Evolutionary conservation across 1,140 invertebrate genomes (phyloP).

Genomic region (Lucilia sericata): DNA sequence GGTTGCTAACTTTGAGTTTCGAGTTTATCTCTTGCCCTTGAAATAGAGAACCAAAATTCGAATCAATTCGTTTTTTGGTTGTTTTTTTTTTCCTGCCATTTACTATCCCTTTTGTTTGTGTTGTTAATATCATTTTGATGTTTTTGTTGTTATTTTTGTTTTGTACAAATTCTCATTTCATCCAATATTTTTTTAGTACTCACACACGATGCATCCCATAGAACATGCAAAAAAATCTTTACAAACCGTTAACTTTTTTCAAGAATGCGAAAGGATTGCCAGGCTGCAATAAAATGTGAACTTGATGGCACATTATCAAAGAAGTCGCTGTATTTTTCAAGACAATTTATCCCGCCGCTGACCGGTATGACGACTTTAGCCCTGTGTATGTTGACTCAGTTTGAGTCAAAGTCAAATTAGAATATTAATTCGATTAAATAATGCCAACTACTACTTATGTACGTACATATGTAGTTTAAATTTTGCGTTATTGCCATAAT

Average conservation of each 20-base stretch:
- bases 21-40: not conserved
- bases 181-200: not conserved
- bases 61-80: not conserved
- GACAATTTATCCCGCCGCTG: too few species aligned
- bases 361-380: too few species aligned
- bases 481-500: too few species aligned
- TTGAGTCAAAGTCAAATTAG: too few species aligned
- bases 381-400: too few species aligned
- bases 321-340: too few species aligned
- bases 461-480: too few species aligned
- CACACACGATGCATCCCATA: conserved; percentile 5
- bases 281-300: not conserved
- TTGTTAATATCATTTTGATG: not conserved
- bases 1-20: not conserved
- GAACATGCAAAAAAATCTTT: not conserved
- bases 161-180: not conserved
- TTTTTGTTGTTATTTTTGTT: not conserved
- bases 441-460: too few species aligned
- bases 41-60: not conserved
- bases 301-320: too few species aligned
- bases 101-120: not conserved
- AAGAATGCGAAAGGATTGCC: not conserved
- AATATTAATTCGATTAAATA: too few species aligned
- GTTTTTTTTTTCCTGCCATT: not conserved
- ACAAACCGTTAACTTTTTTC: conserved; percentile 28